Conservation (phyloP, 92 coral and sea anemone species). For the Zoanthus solanderi region DNA sequence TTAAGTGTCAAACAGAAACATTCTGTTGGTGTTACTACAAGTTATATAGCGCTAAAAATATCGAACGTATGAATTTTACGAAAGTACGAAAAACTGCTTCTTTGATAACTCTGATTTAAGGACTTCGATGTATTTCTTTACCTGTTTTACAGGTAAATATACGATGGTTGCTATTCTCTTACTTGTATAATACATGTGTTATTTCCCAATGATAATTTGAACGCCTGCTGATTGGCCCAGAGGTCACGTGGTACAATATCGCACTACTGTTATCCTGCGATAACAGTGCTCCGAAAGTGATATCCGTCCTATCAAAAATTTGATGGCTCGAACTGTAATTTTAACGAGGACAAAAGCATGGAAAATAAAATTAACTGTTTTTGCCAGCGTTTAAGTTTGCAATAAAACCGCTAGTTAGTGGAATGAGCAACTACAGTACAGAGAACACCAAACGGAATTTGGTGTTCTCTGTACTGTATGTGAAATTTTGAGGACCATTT, state of each 20-base stretch:
- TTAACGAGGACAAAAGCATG: constrained; percentile 11
- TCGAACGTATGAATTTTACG: neutral
- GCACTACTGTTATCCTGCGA: constrained; percentile 6
- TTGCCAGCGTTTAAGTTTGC: constrained; percentile 12
- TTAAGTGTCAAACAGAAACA: constrained; percentile 10
- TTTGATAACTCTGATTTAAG: constrained; percentile 12
- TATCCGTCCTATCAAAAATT: constrained; percentile 9
- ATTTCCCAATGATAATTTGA: constrained; percentile 4
- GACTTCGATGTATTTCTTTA: constrained; percentile 9
- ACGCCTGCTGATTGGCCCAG: constrained; percentile 1
- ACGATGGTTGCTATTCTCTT: constrained; percentile 8
- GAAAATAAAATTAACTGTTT: constrained; percentile 10
- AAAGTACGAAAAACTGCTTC: constrained; percentile 8
- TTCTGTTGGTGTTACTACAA: constrained; percentile 8
- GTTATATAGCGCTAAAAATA: constrained; percentile 6
- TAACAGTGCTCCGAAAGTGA: constrained; percentile 9
- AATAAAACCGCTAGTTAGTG: constrained; percentile 13
- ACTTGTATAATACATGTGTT: constrained; percentile 12
- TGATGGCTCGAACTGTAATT: constrained; percentile 2
- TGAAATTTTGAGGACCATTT: constrained; percentile 6
- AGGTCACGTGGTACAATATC: constrained; percentile 15
- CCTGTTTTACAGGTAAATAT: neutral
- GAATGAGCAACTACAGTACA: constrained; percentile 14
- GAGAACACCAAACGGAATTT: constrained; percentile 8
- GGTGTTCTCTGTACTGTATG: constrained; percentile 15